Conservation (phyloP, 2,797 vertebrate species). For the Acropternis orthonyx region DNA sequence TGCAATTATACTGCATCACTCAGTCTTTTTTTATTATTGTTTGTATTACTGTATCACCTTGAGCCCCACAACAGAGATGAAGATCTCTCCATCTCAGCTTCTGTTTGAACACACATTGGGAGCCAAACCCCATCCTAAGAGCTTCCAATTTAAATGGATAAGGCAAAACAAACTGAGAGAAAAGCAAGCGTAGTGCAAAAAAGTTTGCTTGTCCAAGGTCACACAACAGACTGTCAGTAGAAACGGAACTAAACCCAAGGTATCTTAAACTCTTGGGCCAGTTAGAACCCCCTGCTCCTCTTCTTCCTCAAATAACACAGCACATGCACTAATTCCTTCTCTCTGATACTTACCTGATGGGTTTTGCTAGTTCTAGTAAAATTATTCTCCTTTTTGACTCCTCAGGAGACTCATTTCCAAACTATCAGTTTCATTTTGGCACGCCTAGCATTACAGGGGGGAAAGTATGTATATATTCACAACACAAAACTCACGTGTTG, state of each 20-base stretch:
- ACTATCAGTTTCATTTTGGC: not conserved
- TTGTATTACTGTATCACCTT: conserved; percentile 53
- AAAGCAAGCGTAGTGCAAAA: not conserved
- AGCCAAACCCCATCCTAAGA: not conserved
- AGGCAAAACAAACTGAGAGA: not conserved
- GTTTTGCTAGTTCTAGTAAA: not conserved
- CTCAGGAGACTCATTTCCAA: not conserved
- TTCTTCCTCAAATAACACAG: not conserved
- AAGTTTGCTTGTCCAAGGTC: conserved; percentile 9
- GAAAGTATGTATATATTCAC: not conserved
- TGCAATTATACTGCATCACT: conserved; percentile 30
- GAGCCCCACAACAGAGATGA: not conserved
- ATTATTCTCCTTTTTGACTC: not conserved
- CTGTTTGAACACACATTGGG: conserved; percentile 17
- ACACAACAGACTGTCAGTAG: not conserved
- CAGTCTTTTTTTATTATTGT: conserved; percentile 24
- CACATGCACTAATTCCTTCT: not conserved
- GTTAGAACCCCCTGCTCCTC: not conserved
- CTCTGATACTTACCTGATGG: not conserved
- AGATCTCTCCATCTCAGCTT: not conserved
- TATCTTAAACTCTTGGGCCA: not conserved
- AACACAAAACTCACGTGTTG: not conserved
- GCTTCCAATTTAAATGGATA: conserved; percentile 7
- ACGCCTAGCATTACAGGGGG: not conserved
- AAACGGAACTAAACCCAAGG: not conserved